Conservation (phyloP, 2,797 vertebrate genomes). For the Jordanella pulchra region DNA sequence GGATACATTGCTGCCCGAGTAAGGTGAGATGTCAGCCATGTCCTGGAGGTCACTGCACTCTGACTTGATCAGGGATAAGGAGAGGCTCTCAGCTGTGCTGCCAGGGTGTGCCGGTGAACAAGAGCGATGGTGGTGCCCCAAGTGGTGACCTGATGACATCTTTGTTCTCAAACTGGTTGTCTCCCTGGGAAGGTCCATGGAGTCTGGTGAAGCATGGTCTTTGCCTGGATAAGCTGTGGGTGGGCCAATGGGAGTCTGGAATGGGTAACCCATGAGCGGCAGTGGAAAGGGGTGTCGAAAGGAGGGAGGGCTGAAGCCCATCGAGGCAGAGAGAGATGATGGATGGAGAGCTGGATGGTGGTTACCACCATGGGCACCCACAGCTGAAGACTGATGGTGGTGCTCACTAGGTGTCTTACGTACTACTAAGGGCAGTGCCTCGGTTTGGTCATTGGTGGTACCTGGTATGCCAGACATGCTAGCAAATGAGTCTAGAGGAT, state of each 20-base stretch:
- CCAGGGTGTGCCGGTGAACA: constrained; percentile 93
- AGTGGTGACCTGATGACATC: constrained; percentile 91
- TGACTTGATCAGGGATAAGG: constrained; percentile 96
- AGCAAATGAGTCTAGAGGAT: constrained; percentile 91
- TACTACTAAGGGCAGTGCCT: constrained; percentile 94
- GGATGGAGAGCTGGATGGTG: constrained; percentile 93
- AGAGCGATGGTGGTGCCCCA: constrained; percentile 88
- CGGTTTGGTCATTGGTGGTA: constrained; percentile 91
- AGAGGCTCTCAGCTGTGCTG: constrained; percentile 90
- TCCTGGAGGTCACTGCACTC: constrained; percentile 97
- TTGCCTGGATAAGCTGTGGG: constrained; percentile 90
- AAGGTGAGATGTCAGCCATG: constrained; percentile 97
- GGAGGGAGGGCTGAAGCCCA: constrained; percentile 92
- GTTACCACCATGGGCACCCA: constrained; percentile 87
- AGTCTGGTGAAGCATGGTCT: constrained; percentile 93
- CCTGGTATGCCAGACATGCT: constrained; percentile 87
- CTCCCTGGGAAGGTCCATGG: constrained; percentile 95
- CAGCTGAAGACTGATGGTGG: constrained; percentile 85
- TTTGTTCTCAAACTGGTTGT: constrained; percentile 97
- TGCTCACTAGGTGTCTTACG: constrained; percentile 92
- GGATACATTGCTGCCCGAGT: constrained; percentile 99
- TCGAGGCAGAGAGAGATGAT: constrained; percentile 91
- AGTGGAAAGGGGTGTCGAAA: constrained; percentile 96
- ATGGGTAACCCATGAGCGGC: constrained; percentile 96
- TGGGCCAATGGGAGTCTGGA: constrained; percentile 90